phyloP scores from a whole-genome alignment of 2,113 vertebrate genomes.

The Felis chaus region DNA sequence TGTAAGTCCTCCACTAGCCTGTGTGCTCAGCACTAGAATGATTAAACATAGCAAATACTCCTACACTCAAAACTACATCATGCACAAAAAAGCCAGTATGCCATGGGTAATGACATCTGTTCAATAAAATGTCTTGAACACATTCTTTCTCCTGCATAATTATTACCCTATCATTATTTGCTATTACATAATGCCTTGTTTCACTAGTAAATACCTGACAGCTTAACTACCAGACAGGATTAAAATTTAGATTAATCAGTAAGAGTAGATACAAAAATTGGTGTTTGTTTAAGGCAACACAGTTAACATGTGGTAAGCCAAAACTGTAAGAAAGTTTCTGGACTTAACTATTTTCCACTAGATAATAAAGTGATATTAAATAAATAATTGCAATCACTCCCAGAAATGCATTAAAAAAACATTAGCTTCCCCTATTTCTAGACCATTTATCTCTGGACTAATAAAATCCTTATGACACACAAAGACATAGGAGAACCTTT shows the following conservation, averaged over 20 bases:
- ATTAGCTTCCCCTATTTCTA: background rate
- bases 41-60: background rate
- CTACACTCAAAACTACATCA: background rate
- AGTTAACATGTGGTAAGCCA: background rate
- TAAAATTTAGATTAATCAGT: background rate
- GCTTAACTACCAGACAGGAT: background rate
- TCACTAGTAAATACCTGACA: background rate
- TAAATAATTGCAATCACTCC: background rate
- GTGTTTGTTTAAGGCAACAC: background rate
- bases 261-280: background rate
- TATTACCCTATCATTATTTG: background rate
- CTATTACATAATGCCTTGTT: background rate
- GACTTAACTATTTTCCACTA: background rate
- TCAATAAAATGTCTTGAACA: background rate
- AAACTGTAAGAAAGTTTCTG: background rate
- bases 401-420: background rate
- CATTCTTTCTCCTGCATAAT: background rate
- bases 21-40: background rate
- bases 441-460: background rate
- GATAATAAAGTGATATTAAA: background rate
- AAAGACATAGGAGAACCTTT: background rate
- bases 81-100: background rate
- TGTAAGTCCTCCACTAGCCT: background rate
- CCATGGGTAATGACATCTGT: background rate
- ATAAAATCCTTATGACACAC: background rate